Base-by-base conservation (phyloP, 2,888 invertebrate species). In the Troides oblongomaculatus region DNA sequence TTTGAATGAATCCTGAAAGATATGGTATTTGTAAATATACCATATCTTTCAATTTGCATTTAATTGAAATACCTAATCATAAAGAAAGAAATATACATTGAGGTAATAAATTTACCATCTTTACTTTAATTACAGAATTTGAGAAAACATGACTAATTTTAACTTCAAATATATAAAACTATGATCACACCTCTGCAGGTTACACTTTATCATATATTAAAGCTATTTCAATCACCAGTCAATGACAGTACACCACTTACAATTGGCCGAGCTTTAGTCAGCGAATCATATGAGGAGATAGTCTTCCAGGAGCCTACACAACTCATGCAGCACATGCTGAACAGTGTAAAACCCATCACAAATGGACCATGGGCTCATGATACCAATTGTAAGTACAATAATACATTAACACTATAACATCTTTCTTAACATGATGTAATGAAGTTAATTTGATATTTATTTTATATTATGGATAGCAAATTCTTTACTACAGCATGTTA, bases 201-300 rank as follows among this genome's bases (percentile, higher is more conserved):
- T 0, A 99, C 98, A 0, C 93, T 99, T 74, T 99, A 98, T 86
- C 99, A 99, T 84, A 96, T 98, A 65, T 90, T 99, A 64, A 99
- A 99, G 90, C 89, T 99, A 14, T 99, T 99, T 87, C 98, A 98
- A 89, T 97, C 97, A 5, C 95, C 95, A 0, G 93, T 94, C 0
- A 87, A 87, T 0, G 92, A 93, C 50, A 90, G 92, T 0, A 88
- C 85, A 21, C 88, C 88, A 0, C 89, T 88, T 0, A 76, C 79
- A 0, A 83, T 91, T 0, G 93, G 93, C 10, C 93, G 95, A 43
- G 94, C 95, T 39, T 90, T 99, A 0, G 97, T 98, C 14, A 97
- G 97, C 0, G 99, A 99, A 88, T 97, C 96, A 72, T 99, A 99
- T 81, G 99, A 99, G 84, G 99, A 99, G 93, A 96, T 99, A 67